Base-by-base conservation (phyloP, 1,140 invertebrate genomes). In the Paraescarpia echinospica region DNA sequence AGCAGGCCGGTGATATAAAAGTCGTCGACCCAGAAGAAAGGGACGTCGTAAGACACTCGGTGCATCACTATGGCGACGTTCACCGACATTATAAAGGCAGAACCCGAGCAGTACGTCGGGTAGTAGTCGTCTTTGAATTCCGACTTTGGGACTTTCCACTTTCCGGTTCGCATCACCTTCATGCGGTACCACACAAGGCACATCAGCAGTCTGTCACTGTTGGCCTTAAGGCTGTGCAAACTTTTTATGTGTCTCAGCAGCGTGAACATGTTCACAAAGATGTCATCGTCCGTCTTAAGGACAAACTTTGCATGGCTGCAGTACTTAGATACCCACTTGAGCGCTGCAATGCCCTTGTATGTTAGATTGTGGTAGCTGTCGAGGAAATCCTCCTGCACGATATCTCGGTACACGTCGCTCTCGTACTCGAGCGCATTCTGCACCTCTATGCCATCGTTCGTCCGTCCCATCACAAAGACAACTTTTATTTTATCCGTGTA, bases 281-380 rank as follows among this genome's bases (percentile, higher is more conserved):
- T 96, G 93, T 97, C 97, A 93, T 97, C 97, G 93, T 97, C 97
- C 12, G 96, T 95, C 94, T 97, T 97, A 51, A 97, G 94, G 41
- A 97, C 93, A 93, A 95, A 96, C 92, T 48, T 94, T 0, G 97
- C 97, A 93, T 97, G 96, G 93, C 94, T 93, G 95, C 96, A 97
- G 96, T 97, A 97, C 94, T 97, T 97, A 8, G 97, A 96, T 89
- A 97, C 97, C 97, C 98, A 98, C 95, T 98, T 98, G n/a, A 98
- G 96, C 1, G 97, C 97, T 97, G 98, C 98, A 8, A 98, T 97
- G 95, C 98, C 98, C 96, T 98, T 98, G 94, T 98, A 98, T 1
- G 98, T 98, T 96, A 98, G 97, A 96, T 98, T 98, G 93, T 97
- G 97, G 95, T 98, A 98, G 59, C 96, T 96, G 96, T 98, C 98